These are phyloP conservation scores for Agrotis clavis DNA, from an alignment of 2,888 invertebrate genomes.

Conservation along the genomic window DNA sequence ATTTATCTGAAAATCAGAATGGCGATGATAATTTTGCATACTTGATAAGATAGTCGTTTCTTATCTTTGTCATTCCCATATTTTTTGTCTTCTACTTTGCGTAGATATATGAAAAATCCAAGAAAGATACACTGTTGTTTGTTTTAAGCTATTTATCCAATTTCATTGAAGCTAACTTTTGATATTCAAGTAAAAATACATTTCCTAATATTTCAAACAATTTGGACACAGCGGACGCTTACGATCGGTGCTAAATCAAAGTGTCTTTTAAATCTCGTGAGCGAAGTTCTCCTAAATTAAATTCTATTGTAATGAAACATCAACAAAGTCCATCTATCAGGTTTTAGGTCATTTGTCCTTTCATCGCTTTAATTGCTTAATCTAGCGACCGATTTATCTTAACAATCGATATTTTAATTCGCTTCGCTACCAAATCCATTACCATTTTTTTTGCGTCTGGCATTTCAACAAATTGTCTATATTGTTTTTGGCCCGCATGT, in stretches of 20 bases:
- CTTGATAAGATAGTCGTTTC: background rate
- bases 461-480: no score
- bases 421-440: conserved; percentile 1
- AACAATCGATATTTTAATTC: conserved; percentile 14
- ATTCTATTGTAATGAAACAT: conserved; percentile 53
- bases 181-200: background rate
- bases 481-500: conserved; percentile 3
- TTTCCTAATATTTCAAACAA: background rate
- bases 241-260: conserved; percentile 29
- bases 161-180: background rate
- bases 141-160: background rate
- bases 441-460: background rate
- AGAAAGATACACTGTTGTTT: background rate
- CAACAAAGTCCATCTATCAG: conserved; percentile 53
- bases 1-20: no score
- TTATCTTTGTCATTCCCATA: background rate
- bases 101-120: background rate
- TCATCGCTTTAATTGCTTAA: conserved; percentile 60
- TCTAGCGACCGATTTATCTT: conserved; percentile 53
- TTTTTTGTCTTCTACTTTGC: background rate
- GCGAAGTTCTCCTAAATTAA: conserved; percentile 28
- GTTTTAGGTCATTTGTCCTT: conserved; percentile 50
- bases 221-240: background rate
- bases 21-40: background rate
- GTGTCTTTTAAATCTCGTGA: conserved; percentile 4